Base-by-base conservation (phyloP, 2,888 invertebrate genomes). In the Buathra laborator region DNA sequence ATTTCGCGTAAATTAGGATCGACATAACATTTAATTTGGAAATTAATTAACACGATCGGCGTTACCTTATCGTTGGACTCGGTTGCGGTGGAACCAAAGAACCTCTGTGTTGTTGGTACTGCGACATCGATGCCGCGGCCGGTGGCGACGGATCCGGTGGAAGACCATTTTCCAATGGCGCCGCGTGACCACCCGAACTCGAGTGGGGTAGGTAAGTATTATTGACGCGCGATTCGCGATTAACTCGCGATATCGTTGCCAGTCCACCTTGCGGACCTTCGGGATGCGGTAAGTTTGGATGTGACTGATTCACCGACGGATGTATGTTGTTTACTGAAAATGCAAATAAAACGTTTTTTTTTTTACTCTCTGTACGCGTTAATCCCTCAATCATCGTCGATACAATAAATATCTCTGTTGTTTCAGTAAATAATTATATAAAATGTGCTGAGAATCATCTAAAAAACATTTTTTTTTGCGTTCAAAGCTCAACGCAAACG, bases 281-380 rank as follows among this genome's bases (percentile, higher is more conserved):
- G 0, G 93, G 92, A 87, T 95, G 95, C 9, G 94, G 90, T 43
- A 94, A 91, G 85, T 94, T 95, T 10, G 92, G 92, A 86, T 95
- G 95, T 59, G 93, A 93, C 44, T 94, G 93, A 68, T 94, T 94
- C 6, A 94, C 94, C 44, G 94, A 92, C 3, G 95, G 94, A 88
- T 95, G 95, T 88, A 95, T 94, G 86, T 95, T 95, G 89, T 95
- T 95, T 51, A 94, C 95, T 95, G 88, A 48, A 92, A 37, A 37
- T 37, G 6, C 7, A 1, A 37, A 9, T 37, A 9, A 37, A 37
- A 37, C 37, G 7, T 37, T 37, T 37, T 37, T 37, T 32, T 37
- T 37, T 37, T 2, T 2, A 37, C 7, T 37, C 37, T 37, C 37
- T 7, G 37, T 7, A 37, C 1, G 37, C 3, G 37, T 37, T 1